Evolutionary conservation across 2,113 vertebrate species (phyloP).

Genomic region (Prionailurus viverrinus): DNA sequence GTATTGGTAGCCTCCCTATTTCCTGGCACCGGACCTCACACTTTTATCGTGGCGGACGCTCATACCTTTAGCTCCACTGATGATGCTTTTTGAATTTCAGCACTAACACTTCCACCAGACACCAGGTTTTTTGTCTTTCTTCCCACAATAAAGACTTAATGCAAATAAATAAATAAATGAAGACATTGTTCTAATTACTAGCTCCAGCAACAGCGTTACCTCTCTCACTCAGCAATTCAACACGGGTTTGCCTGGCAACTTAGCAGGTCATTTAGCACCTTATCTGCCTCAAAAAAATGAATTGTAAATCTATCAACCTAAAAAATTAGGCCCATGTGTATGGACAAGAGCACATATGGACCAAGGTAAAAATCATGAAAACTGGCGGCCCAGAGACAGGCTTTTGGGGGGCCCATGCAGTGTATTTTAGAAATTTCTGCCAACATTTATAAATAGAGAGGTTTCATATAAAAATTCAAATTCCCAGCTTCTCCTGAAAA

Average conservation of each 20-base stretch:
- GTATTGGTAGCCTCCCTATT: neutral
- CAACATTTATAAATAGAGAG: neutral
- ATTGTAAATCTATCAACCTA: slow-evolving; percentile 10
- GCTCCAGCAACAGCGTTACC: neutral
- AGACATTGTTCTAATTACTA: neutral
- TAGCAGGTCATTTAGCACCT: slow-evolving; percentile 51
- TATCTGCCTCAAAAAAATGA: slow-evolving; percentile 25
- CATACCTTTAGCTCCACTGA: neutral
- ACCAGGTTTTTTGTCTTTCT: neutral
- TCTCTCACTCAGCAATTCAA: neutral
- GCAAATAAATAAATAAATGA: neutral
- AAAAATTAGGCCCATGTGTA: neutral
- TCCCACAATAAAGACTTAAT: slow-evolving; percentile 11
- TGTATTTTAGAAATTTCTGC: neutral
- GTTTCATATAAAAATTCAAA: slow-evolving; percentile 4
- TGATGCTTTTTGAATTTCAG: neutral
- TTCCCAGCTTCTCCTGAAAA: neutral
- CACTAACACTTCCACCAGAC: neutral
- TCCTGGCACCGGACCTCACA: slow-evolving; percentile 7
- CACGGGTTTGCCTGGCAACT: neutral
- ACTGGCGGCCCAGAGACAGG: neutral
- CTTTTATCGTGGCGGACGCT: slow-evolving; percentile 10
- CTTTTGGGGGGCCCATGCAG: neutral
- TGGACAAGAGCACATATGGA: neutral
- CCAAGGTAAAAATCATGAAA: neutral